Evolutionary conservation across 2,113 vertebrate genomes (phyloP).

Genomic region (Heloderma charlesbogerti): DNA sequence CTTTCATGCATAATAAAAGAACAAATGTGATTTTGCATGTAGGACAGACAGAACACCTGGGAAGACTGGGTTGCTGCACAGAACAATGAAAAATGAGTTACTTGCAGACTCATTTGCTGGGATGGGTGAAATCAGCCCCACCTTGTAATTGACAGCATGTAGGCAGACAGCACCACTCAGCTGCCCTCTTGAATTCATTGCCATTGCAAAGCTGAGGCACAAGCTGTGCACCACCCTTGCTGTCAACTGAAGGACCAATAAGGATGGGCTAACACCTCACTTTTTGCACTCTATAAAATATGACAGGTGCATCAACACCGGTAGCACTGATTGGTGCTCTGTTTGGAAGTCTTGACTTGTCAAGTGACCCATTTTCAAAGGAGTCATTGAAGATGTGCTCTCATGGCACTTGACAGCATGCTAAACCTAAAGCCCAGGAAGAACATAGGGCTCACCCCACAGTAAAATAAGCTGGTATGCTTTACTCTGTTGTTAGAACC

Average conservation of each 20-base stretch:
- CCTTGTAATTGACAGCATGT: background rate
- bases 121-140: background rate
- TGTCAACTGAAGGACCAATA: background rate
- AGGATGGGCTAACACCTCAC: background rate
- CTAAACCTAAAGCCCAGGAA: background rate
- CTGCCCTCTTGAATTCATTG: background rate
- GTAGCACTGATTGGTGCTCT: background rate
- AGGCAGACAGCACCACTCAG: background rate
- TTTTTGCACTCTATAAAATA: background rate
- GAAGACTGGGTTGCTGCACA: background rate
- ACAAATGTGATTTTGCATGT: constrained; percentile 19
- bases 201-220: background rate
- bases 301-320: background rate
- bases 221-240: background rate
- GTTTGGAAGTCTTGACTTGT: background rate
- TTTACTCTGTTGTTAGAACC: background rate
- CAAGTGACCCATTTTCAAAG: background rate
- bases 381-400: background rate
- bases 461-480: background rate
- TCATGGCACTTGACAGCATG: background rate
- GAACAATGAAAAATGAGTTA: constrained; percentile 9
- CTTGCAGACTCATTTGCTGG: background rate
- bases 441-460: background rate
- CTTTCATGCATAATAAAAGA: constrained; percentile 52
- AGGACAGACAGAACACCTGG: background rate